A percentile compares a stretch with the other conserved stretches of the same genome.
Conservation (phyloP, 2,797 vertebrate genomes). For the Thunnus albacares region DNA sequence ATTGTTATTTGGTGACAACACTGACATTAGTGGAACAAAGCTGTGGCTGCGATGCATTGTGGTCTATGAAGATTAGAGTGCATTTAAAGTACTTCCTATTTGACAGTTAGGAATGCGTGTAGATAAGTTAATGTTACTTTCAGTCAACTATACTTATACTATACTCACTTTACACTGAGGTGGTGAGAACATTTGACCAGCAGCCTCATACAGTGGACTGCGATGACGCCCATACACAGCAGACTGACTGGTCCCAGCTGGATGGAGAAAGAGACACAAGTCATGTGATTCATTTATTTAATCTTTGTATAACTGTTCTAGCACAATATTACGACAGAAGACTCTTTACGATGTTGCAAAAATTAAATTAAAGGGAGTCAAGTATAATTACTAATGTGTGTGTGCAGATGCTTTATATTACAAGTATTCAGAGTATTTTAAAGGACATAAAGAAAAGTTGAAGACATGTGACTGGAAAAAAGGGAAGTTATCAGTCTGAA, state of each 20-base stretch:
- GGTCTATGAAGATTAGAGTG: background rate
- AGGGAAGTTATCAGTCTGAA: too few species aligned
- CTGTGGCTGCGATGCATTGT: background rate
- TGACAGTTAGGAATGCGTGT: background rate
- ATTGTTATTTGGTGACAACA: too few species aligned
- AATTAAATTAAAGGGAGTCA: background rate
- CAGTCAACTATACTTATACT: too few species aligned
- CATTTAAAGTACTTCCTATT: background rate
- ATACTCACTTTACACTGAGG: constrained; percentile 92
- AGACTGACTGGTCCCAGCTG: constrained; percentile 95
- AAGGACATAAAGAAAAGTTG: background rate
- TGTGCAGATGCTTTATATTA: too few species aligned
- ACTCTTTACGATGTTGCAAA: background rate
- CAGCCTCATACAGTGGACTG: constrained; percentile 95
- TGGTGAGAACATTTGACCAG: constrained; percentile 95
- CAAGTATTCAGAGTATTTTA: background rate
- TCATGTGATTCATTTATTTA: background rate
- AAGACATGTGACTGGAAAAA: background rate
- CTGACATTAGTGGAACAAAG: background rate
- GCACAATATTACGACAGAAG: background rate
- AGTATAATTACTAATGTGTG: background rate
- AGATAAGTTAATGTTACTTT: too few species aligned
- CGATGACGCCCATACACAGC: constrained; percentile 91
- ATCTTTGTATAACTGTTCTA: background rate
- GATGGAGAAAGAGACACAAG: constrained; percentile 7